Evolutionary conservation across 2,113 vertebrate genomes (phyloP).

Genomic region (Axis porcinus): DNA sequence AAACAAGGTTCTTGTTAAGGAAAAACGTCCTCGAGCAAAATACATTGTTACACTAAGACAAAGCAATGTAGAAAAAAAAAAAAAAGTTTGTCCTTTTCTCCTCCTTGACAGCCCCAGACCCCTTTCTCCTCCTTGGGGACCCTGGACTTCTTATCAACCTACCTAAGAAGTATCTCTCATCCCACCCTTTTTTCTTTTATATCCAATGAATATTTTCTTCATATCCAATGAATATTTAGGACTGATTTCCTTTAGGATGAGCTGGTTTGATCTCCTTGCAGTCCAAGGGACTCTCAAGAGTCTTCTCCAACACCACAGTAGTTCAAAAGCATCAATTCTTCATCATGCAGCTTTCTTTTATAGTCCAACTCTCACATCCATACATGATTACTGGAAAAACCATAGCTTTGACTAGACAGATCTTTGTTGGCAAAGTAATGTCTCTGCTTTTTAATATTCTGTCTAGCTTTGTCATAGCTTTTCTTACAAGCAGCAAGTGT

Average conservation of each 20-base stretch:
- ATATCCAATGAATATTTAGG: background rate
- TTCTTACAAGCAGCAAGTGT: background rate
- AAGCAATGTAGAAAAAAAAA: background rate
- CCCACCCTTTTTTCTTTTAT: background rate
- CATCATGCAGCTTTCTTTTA: background rate
- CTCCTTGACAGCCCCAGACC: background rate
- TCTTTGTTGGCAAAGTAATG: background rate
- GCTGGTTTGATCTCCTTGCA: background rate
- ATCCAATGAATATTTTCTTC: background rate
- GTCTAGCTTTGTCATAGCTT: background rate
- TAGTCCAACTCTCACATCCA: background rate
- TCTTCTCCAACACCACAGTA: background rate
- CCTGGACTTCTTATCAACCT: background rate
- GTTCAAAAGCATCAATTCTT: background rate
- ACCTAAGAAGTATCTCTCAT: background rate
- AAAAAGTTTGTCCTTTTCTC: background rate
- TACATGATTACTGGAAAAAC: background rate
- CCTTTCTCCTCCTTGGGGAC: background rate
- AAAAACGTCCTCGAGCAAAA: background rate
- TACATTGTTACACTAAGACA: background rate
- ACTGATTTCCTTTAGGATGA: background rate
- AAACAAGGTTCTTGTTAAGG: background rate
- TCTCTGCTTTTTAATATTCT: background rate
- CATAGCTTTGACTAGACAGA: background rate
- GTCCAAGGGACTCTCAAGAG: background rate